Conservation (phyloP, 2,113 vertebrate genomes). For the Varanus salvator region DNA sequence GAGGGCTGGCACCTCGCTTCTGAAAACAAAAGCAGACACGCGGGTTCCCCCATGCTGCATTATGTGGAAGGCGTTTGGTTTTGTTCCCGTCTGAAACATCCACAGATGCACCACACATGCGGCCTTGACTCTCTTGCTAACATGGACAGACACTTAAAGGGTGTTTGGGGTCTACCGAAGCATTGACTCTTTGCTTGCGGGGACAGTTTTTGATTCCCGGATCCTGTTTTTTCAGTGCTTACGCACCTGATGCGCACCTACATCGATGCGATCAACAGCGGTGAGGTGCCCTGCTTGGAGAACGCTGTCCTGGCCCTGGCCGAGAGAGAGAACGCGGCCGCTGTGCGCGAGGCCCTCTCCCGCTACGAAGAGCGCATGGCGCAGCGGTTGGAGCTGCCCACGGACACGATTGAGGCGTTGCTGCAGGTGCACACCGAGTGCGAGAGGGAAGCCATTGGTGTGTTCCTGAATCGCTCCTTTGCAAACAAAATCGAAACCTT, state of each 20-base stretch:
- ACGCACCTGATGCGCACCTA: conserved; percentile 62
- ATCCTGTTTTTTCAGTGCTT: conserved; percentile 56
- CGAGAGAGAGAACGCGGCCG: conserved; percentile 58
- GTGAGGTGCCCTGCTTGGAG: conserved; percentile 67
- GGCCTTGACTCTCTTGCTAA: neutral
- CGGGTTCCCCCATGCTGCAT: neutral
- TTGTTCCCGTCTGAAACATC: neutral
- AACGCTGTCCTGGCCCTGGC: conserved; percentile 64
- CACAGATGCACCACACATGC: neutral
- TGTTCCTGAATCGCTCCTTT: conserved; percentile 65
- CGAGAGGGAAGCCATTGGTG: conserved; percentile 42
- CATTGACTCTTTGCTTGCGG: neutral
- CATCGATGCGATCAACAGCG: conserved; percentile 64
- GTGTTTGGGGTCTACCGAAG: neutral
- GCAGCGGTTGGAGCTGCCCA: conserved; percentile 53
- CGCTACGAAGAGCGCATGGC: conserved; percentile 66
- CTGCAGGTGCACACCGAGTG: conserved; percentile 48
- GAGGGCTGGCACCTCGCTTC: neutral
- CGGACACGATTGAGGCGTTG: conserved; percentile 51
- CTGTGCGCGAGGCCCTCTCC: conserved; percentile 59
- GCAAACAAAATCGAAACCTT: conserved; percentile 42
- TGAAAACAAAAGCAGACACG: neutral
- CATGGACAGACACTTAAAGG: neutral
- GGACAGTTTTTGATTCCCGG: neutral
- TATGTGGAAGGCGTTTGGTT: too few relatives aligned